A percentile compares a stretch with the other conserved stretches of the same genome.
Conservation (phyloP, 2,888 invertebrate species). For the Noctua comes region DNA sequence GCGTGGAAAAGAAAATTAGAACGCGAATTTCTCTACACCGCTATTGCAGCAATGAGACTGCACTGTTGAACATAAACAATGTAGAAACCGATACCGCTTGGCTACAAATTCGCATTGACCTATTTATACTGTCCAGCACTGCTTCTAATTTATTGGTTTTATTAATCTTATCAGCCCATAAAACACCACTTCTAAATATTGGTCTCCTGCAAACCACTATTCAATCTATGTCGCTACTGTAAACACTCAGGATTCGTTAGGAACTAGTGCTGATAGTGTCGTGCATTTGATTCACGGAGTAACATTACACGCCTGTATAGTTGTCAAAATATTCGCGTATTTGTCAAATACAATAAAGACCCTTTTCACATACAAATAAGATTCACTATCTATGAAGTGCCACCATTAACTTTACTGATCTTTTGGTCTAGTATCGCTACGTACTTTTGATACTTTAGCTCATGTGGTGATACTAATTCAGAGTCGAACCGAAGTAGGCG, state of each 20-base stretch:
- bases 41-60: conserved; percentile 14
- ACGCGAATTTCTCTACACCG: conserved; percentile 15
- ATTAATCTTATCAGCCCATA: conserved; percentile 34
- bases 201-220: background rate
- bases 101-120: conserved; percentile 10
- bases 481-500: background rate
- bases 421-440: background rate
- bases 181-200: conserved; percentile 24
- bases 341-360: background rate
- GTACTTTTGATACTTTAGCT: background rate
- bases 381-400: background rate
- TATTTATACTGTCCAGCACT: conserved; percentile 2
- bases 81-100: conserved; percentile 7
- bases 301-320: background rate
- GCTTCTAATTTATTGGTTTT: conserved; percentile 14
- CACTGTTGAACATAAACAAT: conserved; percentile 20
- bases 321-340: background rate
- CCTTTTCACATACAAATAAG: background rate
- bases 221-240: conserved; percentile 4
- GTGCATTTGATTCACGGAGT: background rate
- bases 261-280: conserved; percentile 5
- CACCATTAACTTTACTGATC: background rate
- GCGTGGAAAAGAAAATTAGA: conserved; percentile 37
- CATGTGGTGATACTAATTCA: background rate
- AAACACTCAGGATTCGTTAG: background rate